Evolutionary conservation across 2,113 vertebrate species (phyloP).

Genomic region (Syngnathoides biaculeatus): DNA sequence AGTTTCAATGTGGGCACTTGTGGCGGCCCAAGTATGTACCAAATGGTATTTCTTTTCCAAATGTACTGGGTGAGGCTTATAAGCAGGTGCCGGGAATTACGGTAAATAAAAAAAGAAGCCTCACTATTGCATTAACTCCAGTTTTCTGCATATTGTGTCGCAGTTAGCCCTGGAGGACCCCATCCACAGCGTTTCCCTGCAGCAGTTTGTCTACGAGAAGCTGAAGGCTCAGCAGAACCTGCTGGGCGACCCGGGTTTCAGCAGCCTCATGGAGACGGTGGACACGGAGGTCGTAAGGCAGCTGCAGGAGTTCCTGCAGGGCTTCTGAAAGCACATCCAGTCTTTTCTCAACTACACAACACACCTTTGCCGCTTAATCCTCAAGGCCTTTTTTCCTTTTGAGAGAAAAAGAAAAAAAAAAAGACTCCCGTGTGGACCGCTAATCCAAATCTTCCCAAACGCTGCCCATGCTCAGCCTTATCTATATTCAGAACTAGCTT

Average conservation of each 20-base stretch:
- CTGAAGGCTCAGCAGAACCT: constrained; percentile 91
- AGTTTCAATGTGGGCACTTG: no score
- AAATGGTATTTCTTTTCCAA: no score
- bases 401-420: constrained; percentile 8
- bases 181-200: constrained; percentile 89
- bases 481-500: constrained; percentile 51
- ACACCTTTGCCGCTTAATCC: constrained; percentile 29
- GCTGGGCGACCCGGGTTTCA: constrained; percentile 87
- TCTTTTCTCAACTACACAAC: constrained; percentile 29
- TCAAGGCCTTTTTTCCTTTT: constrained; percentile 23
- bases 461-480: constrained; percentile 60
- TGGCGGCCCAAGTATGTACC: no score
- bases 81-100: no score
- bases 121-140: neutral
- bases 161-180: constrained; percentile 94
- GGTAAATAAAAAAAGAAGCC: no score
- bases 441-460: constrained; percentile 35
- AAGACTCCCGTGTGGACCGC: constrained; percentile 24
- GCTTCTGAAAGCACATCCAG: constrained; percentile 72
- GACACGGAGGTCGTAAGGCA: constrained; percentile 92
- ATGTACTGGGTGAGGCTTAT: no score
- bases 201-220: constrained; percentile 94
- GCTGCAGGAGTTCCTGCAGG: constrained; percentile 90
- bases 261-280: constrained; percentile 92
- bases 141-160: constrained; percentile 5